phyloP scores from a whole-genome alignment of 2,888 invertebrate species.

The Poecilus cupreus region DNA sequence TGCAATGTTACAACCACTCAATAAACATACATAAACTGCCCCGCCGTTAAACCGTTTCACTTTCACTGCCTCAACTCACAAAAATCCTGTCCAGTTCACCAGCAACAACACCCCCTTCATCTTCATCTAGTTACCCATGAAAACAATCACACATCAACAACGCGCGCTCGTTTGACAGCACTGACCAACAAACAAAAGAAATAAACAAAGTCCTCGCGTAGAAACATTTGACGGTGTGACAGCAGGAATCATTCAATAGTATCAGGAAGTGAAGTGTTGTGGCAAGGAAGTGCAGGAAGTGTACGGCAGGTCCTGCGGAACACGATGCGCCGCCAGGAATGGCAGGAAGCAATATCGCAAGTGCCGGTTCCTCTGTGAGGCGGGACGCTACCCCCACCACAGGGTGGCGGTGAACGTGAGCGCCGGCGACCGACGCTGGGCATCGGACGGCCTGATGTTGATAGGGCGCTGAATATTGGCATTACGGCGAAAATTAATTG shows the following conservation, averaged over 20 bases:
- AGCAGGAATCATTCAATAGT: slow-evolving; percentile 59
- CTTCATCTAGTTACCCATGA: neutral
- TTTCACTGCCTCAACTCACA: neutral
- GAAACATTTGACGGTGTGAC: no score
- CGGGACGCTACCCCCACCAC: slow-evolving; percentile 63
- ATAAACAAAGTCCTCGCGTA: neutral
- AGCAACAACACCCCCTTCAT: neutral
- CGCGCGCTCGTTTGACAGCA: neutral
- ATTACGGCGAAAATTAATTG: no score
- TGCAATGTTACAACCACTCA: neutral
- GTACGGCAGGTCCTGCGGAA: slow-evolving; percentile 71
- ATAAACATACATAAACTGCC: neutral
- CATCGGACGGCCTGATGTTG: neutral
- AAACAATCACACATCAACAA: neutral
- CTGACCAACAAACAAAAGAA: slow-evolving; percentile 9
- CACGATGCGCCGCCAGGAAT: slow-evolving; percentile 71
- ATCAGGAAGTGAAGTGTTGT: slow-evolving; percentile 69
- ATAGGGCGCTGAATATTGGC: neutral
- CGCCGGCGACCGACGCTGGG: neutral
- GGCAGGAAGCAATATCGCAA: slow-evolving; percentile 74
- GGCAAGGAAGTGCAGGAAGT: slow-evolving; percentile 68
- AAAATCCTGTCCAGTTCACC: neutral
- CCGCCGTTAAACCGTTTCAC: neutral
- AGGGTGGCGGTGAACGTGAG: neutral
- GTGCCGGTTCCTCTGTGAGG: slow-evolving; percentile 71